These are phyloP conservation scores for Crotophaga sulcirostris DNA, from an alignment of 2,113 vertebrate species.

Conservation along the genomic window DNA sequence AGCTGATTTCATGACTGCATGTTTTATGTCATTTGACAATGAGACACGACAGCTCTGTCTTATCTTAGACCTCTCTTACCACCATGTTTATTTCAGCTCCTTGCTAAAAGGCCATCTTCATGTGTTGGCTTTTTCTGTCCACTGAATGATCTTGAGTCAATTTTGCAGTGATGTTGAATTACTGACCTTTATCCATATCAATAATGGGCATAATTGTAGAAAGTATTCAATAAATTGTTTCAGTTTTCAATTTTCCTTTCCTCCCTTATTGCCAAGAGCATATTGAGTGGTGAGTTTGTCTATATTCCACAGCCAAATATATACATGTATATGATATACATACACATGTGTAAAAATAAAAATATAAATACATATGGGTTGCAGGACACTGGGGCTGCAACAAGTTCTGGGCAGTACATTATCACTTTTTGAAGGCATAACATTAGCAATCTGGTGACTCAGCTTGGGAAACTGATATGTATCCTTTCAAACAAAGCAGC, in stretches of 20 bases:
- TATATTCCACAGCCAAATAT: neutral
- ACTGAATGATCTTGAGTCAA: neutral
- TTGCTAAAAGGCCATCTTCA: neutral
- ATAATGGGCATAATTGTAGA: neutral
- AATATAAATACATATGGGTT: neutral
- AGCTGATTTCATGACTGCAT: neutral
- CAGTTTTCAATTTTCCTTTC: neutral
- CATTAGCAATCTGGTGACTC: neutral
- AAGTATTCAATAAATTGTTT: neutral
- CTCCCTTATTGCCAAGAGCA: neutral
- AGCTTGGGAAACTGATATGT: neutral
- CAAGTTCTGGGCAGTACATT: neutral
- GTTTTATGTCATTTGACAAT: neutral
- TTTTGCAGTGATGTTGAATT: slow-evolving; percentile 1
- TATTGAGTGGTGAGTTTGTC: neutral
- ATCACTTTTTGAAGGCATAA: neutral
- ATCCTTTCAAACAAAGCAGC: neutral
- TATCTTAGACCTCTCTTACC: neutral
- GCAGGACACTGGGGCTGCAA: neutral
- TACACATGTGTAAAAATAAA: neutral
- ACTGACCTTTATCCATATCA: neutral
- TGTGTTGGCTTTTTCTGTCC: neutral
- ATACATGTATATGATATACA: neutral
- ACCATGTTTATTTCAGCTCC: neutral
- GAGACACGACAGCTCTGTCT: neutral